These are phyloP conservation scores for Matsumyia berberina DNA, from an alignment of 2,888 invertebrate genomes.

Conservation along the genomic window DNA sequence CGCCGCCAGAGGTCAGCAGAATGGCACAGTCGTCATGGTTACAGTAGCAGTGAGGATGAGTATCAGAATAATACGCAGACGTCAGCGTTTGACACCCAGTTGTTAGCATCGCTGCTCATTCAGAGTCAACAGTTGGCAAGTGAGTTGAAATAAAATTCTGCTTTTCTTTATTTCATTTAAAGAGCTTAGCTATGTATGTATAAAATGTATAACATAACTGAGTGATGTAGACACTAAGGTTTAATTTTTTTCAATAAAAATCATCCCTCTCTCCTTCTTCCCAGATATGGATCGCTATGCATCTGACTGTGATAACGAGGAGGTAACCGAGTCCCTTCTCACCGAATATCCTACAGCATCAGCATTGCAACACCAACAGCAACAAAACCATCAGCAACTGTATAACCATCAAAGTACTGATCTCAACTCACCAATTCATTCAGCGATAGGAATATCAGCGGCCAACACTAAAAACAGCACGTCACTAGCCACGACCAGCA, in stretches of 20 bases:
- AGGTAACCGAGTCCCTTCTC: conserved; percentile 84
- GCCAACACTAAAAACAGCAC: conserved; percentile 78
- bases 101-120: conserved; percentile 86
- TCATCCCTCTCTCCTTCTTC: conserved; percentile 60
- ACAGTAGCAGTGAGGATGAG: conserved; percentile 86
- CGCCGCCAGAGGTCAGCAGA: conserved; percentile 86
- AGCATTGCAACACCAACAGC: conserved; percentile 79
- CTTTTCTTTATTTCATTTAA: too few relatives aligned
- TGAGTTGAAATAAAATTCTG: conserved; percentile 81
- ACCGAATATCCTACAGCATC: conserved; percentile 83
- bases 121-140: conserved; percentile 87
- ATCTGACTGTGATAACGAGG: conserved; percentile 89
- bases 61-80: conserved; percentile 84
- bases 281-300: conserved; percentile 90
- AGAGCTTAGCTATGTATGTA: too few relatives aligned
- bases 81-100: conserved; percentile 85
- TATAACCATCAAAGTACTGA: conserved; percentile 72
- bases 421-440: conserved; percentile 79
- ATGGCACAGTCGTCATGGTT: conserved; percentile 86
- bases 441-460: conserved; percentile 71
- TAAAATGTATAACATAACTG: too few relatives aligned
- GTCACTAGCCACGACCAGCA: conserved; percentile 78
- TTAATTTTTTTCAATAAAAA: too few relatives aligned
- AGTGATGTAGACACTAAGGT: too few relatives aligned
- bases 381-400: conserved; percentile 68